These are phyloP conservation scores for Dicrurus megarhynchus DNA, from an alignment of 2,113 vertebrate genomes.

Conservation along the genomic window DNA sequence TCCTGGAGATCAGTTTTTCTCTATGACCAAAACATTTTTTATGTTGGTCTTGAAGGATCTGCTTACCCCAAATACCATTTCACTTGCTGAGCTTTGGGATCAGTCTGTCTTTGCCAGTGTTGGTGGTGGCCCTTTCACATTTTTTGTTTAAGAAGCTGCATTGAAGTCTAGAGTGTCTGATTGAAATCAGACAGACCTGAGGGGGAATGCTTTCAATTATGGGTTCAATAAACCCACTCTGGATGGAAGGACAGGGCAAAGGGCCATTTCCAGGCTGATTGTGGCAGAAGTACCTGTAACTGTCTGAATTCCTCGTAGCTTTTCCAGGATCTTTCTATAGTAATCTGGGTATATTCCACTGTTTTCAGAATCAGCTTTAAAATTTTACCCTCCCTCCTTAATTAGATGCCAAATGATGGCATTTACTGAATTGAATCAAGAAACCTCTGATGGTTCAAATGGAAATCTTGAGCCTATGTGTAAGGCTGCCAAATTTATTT, in stretches of 20 bases:
- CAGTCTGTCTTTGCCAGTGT: not conserved
- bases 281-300: not conserved
- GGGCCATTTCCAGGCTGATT: not conserved
- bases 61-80: not conserved
- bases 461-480: not conserved
- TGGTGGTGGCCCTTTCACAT: not conserved
- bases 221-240: not conserved
- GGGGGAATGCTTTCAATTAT: not conserved
- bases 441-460: not conserved
- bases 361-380: not conserved
- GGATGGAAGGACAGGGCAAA: not conserved
- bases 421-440: not conserved
- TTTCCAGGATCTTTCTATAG: not conserved
- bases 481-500: not conserved
- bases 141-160: not conserved
- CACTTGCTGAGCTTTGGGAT: not conserved
- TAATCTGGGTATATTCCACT: not conserved
- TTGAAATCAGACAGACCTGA: not conserved
- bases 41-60: not conserved
- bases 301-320: not conserved
- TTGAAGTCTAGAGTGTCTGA: not conserved
- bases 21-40: not conserved
- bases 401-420: not conserved
- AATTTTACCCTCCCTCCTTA: not conserved
- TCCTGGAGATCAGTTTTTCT: not conserved